phyloP scores from a whole-genome alignment of 2,113 vertebrate species.

The Elgaria multicarinata region DNA sequence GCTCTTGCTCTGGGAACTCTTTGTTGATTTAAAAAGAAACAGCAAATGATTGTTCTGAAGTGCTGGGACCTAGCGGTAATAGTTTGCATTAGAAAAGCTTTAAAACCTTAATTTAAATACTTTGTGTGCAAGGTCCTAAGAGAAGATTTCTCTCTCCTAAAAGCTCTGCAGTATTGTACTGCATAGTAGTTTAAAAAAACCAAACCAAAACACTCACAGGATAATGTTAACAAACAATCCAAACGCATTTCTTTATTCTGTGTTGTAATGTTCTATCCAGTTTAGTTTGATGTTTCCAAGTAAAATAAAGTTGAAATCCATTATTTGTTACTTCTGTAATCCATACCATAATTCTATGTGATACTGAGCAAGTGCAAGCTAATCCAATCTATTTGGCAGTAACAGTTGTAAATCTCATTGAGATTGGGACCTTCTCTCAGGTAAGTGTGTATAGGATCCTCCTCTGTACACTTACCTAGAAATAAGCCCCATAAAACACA shows the following conservation, averaged over 20 bases:
- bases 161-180: background rate
- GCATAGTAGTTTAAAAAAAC: background rate
- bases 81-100: background rate
- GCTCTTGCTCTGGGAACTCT: background rate
- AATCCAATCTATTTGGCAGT: no score
- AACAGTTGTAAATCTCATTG: no score
- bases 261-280: background rate
- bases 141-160: background rate
- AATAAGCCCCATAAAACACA: no score
- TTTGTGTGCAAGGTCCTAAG: background rate
- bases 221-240: background rate
- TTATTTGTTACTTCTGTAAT: background rate
- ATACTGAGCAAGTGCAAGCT: no score
- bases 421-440: no score
- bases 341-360: background rate
- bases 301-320: background rate
- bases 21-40: background rate
- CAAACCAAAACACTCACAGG: background rate
- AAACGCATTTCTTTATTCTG: background rate
- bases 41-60: background rate
- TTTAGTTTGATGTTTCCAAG: background rate
- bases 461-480: no score
- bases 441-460: no score
- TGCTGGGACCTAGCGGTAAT: background rate
- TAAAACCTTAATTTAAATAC: constrained; percentile 1